Evolutionary conservation across 2,888 invertebrate species (phyloP).

Genomic region (Ennomos erosarius): DNA sequence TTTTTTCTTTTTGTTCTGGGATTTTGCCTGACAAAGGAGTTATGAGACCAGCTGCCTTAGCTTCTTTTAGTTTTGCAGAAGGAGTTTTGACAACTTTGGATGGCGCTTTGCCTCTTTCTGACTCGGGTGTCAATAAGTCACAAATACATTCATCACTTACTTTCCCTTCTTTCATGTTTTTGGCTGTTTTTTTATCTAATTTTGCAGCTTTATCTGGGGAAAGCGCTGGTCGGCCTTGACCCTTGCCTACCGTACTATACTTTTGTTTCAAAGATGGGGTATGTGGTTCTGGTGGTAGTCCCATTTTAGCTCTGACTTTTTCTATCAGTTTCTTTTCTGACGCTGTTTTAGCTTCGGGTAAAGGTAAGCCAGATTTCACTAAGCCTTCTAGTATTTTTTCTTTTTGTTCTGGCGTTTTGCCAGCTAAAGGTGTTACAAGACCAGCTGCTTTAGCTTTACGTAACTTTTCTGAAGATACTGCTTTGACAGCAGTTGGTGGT

Average conservation of each 20-base stretch:
- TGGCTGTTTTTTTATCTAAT: slow-evolving; percentile 41
- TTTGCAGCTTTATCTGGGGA: slow-evolving; percentile 32
- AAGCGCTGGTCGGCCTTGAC: slow-evolving; percentile 2
- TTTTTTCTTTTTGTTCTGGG: slow-evolving; percentile 41
- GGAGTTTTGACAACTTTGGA: background rate
- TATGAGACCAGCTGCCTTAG: slow-evolving; percentile 39
- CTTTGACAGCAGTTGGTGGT: too few species aligned
- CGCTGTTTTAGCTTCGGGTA: slow-evolving; percentile 44
- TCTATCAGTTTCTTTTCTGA: slow-evolving; percentile 47
- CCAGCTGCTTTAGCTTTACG: slow-evolving; percentile 39
- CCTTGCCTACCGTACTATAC: too few species aligned
- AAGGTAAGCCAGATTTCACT: slow-evolving; percentile 34
- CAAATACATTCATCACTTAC: slow-evolving; percentile 56
- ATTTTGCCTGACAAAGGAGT: slow-evolving; percentile 46
- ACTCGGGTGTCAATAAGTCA: slow-evolving; percentile 46
- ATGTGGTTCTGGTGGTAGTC: slow-evolving; percentile 47
- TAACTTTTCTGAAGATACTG: slow-evolving; percentile 21
- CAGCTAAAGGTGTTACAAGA: slow-evolving; percentile 42
- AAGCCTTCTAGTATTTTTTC: slow-evolving; percentile 43
- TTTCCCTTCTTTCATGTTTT: slow-evolving; percentile 49
- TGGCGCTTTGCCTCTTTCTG: slow-evolving; percentile 26
- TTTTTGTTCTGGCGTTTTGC: slow-evolving; percentile 44
- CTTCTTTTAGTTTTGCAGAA: slow-evolving; percentile 38
- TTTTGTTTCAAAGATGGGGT: too few species aligned
- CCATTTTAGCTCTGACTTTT: slow-evolving; percentile 43